Conservation (phyloP, 2,888 invertebrate species). For the Tipula helvola region DNA sequence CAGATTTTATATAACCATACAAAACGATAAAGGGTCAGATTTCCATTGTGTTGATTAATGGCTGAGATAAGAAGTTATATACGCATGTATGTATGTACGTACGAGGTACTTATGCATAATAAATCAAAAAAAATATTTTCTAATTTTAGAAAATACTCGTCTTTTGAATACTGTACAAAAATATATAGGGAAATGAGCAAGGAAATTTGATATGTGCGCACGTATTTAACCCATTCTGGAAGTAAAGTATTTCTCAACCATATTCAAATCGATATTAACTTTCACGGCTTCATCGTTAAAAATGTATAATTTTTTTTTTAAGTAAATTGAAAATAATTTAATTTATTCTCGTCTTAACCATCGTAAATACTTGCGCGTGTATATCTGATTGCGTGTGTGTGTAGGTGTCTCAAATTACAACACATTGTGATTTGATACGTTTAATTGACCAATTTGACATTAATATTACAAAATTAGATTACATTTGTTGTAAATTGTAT, state of each 20-base stretch:
- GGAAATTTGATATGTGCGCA: neutral
- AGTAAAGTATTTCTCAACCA: neutral
- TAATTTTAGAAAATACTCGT: neutral
- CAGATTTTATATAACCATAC: neutral
- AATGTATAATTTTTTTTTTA: neutral
- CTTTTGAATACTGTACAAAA: neutral
- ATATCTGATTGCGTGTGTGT: neutral
- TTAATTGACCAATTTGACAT: neutral
- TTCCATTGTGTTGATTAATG: neutral
- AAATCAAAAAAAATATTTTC: neutral
- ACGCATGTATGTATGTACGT: neutral
- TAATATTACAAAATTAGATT: neutral
- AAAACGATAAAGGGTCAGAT: neutral
- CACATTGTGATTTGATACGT: neutral
- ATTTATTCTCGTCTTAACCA: neutral
- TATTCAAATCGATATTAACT: neutral
- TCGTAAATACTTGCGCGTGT: neutral
- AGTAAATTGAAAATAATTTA: neutral
- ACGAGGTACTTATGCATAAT: neutral
- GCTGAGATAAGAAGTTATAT: neutral
- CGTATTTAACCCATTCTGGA: neutral
- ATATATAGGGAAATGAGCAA: neutral
- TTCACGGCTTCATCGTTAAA: neutral
- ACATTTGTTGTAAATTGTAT: neutral
- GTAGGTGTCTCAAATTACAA: neutral